Conservation (phyloP, 2,797 vertebrate genomes). For the Danio albolineatus region DNA sequence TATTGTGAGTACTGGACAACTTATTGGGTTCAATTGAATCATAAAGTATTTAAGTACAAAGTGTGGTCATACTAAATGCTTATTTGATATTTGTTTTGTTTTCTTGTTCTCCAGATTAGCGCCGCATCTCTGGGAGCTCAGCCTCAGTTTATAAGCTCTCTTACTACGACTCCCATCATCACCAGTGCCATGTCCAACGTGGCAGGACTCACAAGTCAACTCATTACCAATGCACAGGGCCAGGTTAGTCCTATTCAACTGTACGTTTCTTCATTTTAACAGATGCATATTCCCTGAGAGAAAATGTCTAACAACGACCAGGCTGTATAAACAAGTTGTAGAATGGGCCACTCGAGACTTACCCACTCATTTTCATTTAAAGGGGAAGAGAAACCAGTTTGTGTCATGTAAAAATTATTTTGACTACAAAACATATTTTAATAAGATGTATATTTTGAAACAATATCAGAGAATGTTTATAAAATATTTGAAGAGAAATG, state of each 20-base stretch:
- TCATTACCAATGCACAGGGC: slow-evolving; percentile 94
- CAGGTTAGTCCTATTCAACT: slow-evolving; percentile 76
- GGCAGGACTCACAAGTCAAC: slow-evolving; percentile 89
- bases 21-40: background rate
- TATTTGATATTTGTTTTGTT: background rate
- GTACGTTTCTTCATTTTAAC: background rate
- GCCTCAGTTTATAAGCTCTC: slow-evolving; percentile 90
- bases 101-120: slow-evolving; percentile 78
- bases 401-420: too few relatives aligned
- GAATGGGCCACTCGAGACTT: too few relatives aligned
- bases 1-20: slow-evolving; percentile 82
- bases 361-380: too few relatives aligned
- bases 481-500: too few relatives aligned
- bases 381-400: too few relatives aligned
- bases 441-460: too few relatives aligned
- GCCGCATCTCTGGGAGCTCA: slow-evolving; percentile 89
- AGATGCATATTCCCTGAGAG: background rate
- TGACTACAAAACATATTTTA: too few relatives aligned
- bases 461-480: too few relatives aligned
- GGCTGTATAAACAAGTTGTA: too few relatives aligned
- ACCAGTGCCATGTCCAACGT: slow-evolving; percentile 87
- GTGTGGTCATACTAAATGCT: too few relatives aligned
- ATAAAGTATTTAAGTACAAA: too few relatives aligned
- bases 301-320: too few relatives aligned
- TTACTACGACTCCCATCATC: slow-evolving; percentile 89